Base-by-base conservation (phyloP, 2,888 invertebrate species). In the Acleris laterana region DNA sequence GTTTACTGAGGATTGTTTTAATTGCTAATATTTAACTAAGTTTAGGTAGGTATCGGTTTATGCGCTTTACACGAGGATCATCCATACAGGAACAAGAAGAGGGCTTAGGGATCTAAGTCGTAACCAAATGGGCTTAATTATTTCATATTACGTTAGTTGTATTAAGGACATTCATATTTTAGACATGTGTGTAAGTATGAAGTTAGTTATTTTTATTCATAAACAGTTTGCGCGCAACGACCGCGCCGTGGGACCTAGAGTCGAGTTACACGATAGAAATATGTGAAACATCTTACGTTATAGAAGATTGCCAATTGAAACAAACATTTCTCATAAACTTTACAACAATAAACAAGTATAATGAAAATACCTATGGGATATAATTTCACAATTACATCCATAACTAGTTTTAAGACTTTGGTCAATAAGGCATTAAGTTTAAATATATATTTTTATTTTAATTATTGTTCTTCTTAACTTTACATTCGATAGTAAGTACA, bases 391-490 rank as follows among this genome's bases (percentile, higher is more conserved):
- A 86, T 86, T 80, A 83, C 78, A 88, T 86, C 90, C 88, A 81
- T 87, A 90, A 90, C 90, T 93, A 93, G 92, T 91, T 91, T 91
- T 90, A 89, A 91, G 92, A 92, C 92, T 92, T 93, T 93, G 93
- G 93, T 93, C 93, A 93, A 91, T 93, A 93, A 93, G 93, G 93
- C 93, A 92, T 91, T 91, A 93, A 92, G 90, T 92, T 92, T 90
- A 90, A 91, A 91, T 89, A 90, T 89, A 83, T 78, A 84, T 87
- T 74, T 85, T 81, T 80, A 85, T 83, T 90, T 91, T 91, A 90
- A 91, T 92, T 92, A 91, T 91, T 93, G 91, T 91, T 93, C 91
- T 90, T 78, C 89, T 89, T 89, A 90, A 80, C 83, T 86, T 87
- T 88, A 86, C 80, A 83, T 84, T 90, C 87, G 88, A 85, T 89